Evolutionary conservation across 2,888 invertebrate species (phyloP).

Genomic region (Rhingia campestris): DNA sequence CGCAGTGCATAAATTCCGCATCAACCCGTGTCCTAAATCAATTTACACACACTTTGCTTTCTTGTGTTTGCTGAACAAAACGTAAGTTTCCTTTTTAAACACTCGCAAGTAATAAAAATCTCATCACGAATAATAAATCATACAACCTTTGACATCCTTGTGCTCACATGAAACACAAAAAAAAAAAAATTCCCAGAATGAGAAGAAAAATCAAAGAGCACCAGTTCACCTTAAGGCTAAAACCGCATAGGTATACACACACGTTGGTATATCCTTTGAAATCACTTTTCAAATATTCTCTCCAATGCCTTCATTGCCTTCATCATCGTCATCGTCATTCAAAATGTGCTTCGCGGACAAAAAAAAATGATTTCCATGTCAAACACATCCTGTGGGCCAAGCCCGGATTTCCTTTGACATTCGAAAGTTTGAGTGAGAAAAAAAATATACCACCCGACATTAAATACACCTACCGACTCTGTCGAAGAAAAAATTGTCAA

Average conservation of each 20-base stretch:
- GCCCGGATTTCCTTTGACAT: constrained; percentile 26
- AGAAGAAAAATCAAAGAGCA: constrained; percentile 45
- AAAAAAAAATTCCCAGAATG: not conserved
- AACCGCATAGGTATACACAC: constrained; percentile 38
- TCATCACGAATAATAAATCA: constrained; percentile 69
- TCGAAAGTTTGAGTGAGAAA: constrained; percentile 10
- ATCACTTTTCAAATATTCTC: constrained; percentile 57
- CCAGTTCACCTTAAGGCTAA: constrained; percentile 51
- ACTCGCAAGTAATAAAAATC: constrained; percentile 68
- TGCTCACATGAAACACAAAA: constrained; percentile 30
- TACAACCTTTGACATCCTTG: constrained; percentile 61
- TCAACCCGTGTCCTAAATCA: constrained; percentile 53
- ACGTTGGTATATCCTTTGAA: constrained; percentile 52
- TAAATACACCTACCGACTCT: constrained; percentile 35
- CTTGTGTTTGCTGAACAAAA: constrained; percentile 25
- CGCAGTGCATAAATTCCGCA: not conserved
- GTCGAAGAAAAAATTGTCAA: constrained; percentile 49
- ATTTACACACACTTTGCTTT: constrained; percentile 47
- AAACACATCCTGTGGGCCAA: constrained; percentile 45
- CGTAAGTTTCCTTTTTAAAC: constrained; percentile 45
- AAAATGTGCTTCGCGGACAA: constrained; percentile 11
- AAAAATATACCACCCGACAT: constrained; percentile 11
- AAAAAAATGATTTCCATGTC: constrained; percentile 46
- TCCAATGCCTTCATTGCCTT: constrained; percentile 57
- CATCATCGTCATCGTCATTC: constrained; percentile 34